phyloP scores from a whole-genome alignment of 2,888 invertebrate species.

The Chloroclystis v-ata region DNA sequence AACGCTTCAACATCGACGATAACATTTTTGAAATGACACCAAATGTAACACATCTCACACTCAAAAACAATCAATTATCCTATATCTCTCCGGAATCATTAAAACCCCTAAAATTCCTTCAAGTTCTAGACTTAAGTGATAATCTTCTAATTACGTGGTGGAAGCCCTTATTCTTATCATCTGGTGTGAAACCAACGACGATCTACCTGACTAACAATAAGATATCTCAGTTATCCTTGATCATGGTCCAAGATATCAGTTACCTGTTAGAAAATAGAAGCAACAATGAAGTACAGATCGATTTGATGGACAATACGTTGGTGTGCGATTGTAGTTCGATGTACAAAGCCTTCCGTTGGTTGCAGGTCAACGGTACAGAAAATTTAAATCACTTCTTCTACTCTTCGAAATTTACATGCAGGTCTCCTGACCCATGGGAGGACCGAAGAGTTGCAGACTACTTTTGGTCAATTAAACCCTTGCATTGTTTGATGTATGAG shows the following conservation, averaged over 20 bases:
- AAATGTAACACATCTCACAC: conserved; percentile 67
- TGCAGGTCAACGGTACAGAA: conserved; percentile 55
- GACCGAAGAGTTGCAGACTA: conserved; percentile 61
- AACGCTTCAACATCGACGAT: conserved; percentile 54
- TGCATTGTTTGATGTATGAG: conserved; percentile 60
- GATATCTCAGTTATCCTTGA: conserved; percentile 71
- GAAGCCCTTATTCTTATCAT: conserved; percentile 63
- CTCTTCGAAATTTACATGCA: conserved; percentile 59
- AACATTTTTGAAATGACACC: conserved; percentile 73
- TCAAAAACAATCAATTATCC: conserved; percentile 69
- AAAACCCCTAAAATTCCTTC: conserved; percentile 58
- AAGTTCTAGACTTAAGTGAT: conserved; percentile 69
- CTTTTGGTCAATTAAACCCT: conserved; percentile 54
- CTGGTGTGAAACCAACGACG: conserved; percentile 57
- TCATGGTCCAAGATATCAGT: conserved; percentile 78
- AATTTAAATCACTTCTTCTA: conserved; percentile 53
- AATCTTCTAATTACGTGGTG: conserved; percentile 77
- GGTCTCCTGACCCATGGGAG: conserved; percentile 68
- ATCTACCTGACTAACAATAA: conserved; percentile 74
- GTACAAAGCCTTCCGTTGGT: conserved; percentile 62
- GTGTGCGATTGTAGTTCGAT: conserved; percentile 74
- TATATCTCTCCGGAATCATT: conserved; percentile 62
- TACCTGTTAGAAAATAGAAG: conserved; percentile 56
- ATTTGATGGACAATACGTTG: conserved; percentile 74
- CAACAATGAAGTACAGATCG: conserved; percentile 49